Evolutionary conservation across 23 tunicate species (phyloP), one percentile per base, ranked within the genome.

Genomic region (Botrylloides violaceus): DNA sequence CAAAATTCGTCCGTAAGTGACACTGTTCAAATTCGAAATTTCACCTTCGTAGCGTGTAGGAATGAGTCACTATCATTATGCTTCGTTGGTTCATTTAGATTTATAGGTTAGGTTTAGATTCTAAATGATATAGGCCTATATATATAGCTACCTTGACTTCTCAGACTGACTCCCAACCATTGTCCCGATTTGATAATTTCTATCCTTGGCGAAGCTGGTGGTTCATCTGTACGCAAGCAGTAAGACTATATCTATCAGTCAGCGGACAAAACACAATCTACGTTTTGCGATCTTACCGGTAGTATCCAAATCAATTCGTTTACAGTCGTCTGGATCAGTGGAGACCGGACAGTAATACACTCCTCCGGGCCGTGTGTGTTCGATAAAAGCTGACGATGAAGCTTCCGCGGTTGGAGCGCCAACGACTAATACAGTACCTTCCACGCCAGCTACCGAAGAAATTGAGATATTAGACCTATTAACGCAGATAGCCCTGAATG

Each of bases 61-160:
- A n/a, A n/a, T n/a, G n/a, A n/a, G n/a, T n/a, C n/a, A n/a, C n/a
- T n/a, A n/a, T n/a, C n/a, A n/a, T n/a, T n/a, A n/a, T n/a, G n/a
- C n/a, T n/a, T n/a, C n/a, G n/a, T n/a, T n/a, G n/a, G n/a, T n/a
- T n/a, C n/a, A n/a, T n/a, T n/a, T n/a, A n/a, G n/a, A n/a, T n/a
- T n/a, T n/a, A n/a, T n/a, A n/a, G n/a, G n/a, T n/a, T n/a, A n/a
- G n/a, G n/a, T n/a, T n/a, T n/a, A n/a, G n/a, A n/a, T n/a, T n/a
- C n/a, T n/a, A n/a, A n/a, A n/a, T n/a, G n/a, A n/a, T n/a, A n/a
- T n/a, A n/a, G n/a, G n/a, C n/a, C n/a, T n/a, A n/a, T n/a, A n/a
- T n/a, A n/a, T n/a, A n/a, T n/a, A 43, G 15, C 62, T 43, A 90
- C 97, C 97, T 79, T 83, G 81, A 64, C 97, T 90, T 58, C 62